Evolutionary conservation across 2,797 vertebrate species (phyloP), one percentile per base, ranked within the genome.

Genomic region (Molossus molossus): DNA sequence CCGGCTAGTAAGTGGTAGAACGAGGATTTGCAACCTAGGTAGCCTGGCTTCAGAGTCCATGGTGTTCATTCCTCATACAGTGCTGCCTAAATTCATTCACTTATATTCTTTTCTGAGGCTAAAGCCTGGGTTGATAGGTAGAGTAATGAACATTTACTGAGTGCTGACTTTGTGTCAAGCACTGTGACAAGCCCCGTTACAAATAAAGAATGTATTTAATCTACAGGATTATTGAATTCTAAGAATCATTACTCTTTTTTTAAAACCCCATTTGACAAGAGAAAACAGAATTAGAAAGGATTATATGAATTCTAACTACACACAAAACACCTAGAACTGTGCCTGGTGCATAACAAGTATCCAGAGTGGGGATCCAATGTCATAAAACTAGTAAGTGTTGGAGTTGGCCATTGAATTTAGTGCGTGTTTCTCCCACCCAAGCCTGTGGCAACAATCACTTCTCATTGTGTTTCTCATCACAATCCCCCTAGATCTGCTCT

Each of bases 131-230:
- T 70, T 60, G 40, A 20, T 90, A 92, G 92, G 45, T 84, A 84
- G 72, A 89, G 69, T 77, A 76, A 87, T 75, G 69, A 80, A 75
- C 53, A 88, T 84, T 87, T 96, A 33, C 67, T 60, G 57, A 83
- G 40, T 87, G 23, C 33, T 82, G 11, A 82, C 21, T 67, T 7
- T 65, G 23, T 85, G 58, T 84, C 33, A 85, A 76, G 15, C 58
- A 84, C 25, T 88, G 55, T 91, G 58, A 57, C 50, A 62, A 91
- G 65, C 88, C 9, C 20, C 27, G 70, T 91, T 85, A 89, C 53
- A 95, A 80, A 57, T 79, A 93, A 93, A 84, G 79, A 33, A 88
- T 85, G 50, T 50, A 48, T 77, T 95, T 93, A 79, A 87, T 93
- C 23, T 67, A 87, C 6, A 73, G 4, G 84, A 83, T 69, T 79